Evolutionary conservation across 2,113 vertebrate genomes (phyloP), one percentile per base, ranked within the genome.

Genomic region (Paraplagusia blochii): DNA sequence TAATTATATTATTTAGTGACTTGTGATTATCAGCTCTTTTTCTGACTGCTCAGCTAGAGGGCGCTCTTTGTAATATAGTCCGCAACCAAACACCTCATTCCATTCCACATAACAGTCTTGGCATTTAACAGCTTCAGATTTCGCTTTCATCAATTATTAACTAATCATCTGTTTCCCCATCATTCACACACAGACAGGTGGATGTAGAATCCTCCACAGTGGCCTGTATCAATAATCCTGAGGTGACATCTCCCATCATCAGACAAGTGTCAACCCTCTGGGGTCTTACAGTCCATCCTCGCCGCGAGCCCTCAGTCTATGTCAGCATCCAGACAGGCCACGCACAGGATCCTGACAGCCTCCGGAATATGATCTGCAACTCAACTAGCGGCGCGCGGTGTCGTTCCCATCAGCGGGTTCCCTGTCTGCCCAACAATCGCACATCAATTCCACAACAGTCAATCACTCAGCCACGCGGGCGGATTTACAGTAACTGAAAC

Each of bases 251-350:
- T 71, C 58, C 68, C 77, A 80, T 85, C 83, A 76, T 64, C 69
- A 70, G 80, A 76, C 83, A 82, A 67, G 74, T 80, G 84, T 85
- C 87, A 85, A 74, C 79, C 73, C 82, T 86, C 81, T 77, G 84
- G 83, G 79, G 80, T 83, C 86, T 88, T 76, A 59, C 58, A 83
- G 77, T 85, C 82, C 74, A 55, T 82, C 81, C 63, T 55, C 44
- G 14, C 38, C 74, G 79, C 72, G 78, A 83, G 72, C 76, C 66
- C 77, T 90, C 88, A 78, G 87, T 91, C 83, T 85, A 72, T 89
- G 87, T 87, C 88, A 87, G 74, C 72, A 53, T 48, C 63, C 69
- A 78, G 81, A 88, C 84, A 53, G 79, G 72, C 61, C 33, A 47
- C 57, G 60, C 78, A 68, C 68, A 74, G 68, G 69, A 57, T 63